Conservation (phyloP, 2,797 vertebrate species). For the Graptemys geographica region DNA sequence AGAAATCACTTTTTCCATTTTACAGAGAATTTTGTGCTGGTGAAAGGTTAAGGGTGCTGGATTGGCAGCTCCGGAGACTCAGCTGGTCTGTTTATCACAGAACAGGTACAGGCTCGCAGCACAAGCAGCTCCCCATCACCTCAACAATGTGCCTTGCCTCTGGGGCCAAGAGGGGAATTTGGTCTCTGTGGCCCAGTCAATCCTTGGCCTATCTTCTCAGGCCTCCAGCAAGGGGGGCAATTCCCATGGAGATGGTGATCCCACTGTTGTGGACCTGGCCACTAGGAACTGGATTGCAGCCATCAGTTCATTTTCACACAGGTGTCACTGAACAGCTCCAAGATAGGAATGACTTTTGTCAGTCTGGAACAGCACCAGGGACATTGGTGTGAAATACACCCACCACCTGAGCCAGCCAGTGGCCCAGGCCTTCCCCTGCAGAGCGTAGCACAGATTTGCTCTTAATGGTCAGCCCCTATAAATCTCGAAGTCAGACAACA, state of each 20-base stretch:
- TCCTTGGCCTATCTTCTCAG: neutral
- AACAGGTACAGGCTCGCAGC: neutral
- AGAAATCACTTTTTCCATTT: constrained; percentile 26
- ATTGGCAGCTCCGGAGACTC: neutral
- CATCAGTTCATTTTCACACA: neutral
- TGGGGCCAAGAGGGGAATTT: neutral
- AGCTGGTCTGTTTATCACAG: neutral
- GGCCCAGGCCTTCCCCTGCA: neutral
- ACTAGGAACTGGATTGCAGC: neutral
- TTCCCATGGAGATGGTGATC: neutral
- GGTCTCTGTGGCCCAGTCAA: neutral
- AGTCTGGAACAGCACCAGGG: neutral
- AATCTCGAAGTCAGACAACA: constrained; percentile 64
- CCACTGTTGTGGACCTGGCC: neutral
- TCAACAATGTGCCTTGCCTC: neutral
- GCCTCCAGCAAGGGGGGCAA: neutral
- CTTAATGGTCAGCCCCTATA: neutral
- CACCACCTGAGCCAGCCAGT: neutral
- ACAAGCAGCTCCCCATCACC: neutral
- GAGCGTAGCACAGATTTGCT: constrained; percentile 26
- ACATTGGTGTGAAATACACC: neutral
- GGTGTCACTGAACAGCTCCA: neutral
- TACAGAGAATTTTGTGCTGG: constrained; percentile 22
- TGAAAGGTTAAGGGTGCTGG: neutral
- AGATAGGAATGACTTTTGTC: neutral